Conservation (phyloP, 2,888 invertebrate genomes). For the Podabrus alpinus region DNA sequence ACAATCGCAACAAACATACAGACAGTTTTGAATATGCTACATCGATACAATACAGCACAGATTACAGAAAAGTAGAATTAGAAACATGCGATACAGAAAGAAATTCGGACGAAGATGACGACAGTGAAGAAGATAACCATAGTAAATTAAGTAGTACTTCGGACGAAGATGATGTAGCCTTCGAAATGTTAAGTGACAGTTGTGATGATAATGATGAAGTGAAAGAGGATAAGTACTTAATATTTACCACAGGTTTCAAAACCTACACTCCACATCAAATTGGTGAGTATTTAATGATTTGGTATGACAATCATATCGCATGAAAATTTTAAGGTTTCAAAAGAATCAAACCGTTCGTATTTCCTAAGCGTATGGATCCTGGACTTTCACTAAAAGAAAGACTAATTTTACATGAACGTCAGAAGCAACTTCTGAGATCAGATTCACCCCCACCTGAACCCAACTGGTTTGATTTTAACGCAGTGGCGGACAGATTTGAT, state of each 20-base stretch:
- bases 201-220: conserved; percentile 53
- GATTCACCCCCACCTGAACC: conserved; percentile 60
- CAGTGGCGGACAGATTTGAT: conserved; percentile 72
- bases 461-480: conserved; percentile 70
- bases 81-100: conserved; percentile 36
- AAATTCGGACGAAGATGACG: conserved; percentile 43
- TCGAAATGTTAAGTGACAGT: conserved; percentile 37
- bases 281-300: conserved; percentile 51
- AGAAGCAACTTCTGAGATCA: conserved; percentile 57
- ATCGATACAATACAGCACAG: conserved; percentile 66
- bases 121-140: conserved; percentile 43
- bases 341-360: conserved; percentile 69
- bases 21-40: conserved; percentile 59
- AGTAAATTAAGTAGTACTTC: conserved; percentile 31
- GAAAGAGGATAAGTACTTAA: conserved; percentile 71
- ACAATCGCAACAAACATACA: conserved; percentile 25
- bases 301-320: neutral
- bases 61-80: conserved; percentile 63
- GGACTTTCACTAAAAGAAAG: conserved; percentile 71
- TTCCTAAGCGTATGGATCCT: conserved; percentile 69
- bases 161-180: conserved; percentile 36
- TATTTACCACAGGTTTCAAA: conserved; percentile 81
- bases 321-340: conserved; percentile 61
- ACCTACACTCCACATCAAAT: conserved; percentile 87
- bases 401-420: conserved; percentile 62